phyloP scores from a whole-genome alignment of 2,888 invertebrate species.

The Unio delphinus region DNA sequence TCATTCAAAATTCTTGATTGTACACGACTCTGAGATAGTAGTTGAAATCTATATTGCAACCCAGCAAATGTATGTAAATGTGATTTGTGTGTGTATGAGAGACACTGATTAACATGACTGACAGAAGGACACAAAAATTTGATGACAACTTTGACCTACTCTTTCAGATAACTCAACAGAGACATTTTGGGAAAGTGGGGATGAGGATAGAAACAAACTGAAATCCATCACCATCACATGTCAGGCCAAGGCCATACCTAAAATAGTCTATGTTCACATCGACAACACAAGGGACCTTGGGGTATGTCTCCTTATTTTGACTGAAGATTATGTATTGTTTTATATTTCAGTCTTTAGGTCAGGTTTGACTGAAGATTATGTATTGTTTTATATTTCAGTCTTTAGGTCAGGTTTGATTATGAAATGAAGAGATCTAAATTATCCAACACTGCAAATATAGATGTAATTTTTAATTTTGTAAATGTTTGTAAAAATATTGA shows the following conservation, averaged over 20 bases:
- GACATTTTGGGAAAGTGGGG: conserved; percentile 99
- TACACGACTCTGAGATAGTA: no score
- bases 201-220: conserved; percentile 92
- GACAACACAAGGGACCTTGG: conserved; percentile 94
- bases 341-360: neutral
- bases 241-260: conserved; percentile 79
- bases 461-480: no score
- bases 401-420: neutral
- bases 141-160: no score
- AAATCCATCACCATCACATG: conserved; percentile 85
- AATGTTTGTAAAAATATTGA: no score
- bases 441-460: no score
- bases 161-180: conserved; percentile 89
- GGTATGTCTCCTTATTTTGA: conserved; percentile 74
- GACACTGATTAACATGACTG: no score
- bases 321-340: neutral
- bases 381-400: neutral
- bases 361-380: neutral
- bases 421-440: no score
- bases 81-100: no score
- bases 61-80: no score
- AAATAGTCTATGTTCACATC: conserved; percentile 88
- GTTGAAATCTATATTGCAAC: no score
- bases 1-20: no score
- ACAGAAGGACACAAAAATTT: no score